Base-by-base conservation (phyloP, 2,797 vertebrate species). In the Onychomys torridus region DNA sequence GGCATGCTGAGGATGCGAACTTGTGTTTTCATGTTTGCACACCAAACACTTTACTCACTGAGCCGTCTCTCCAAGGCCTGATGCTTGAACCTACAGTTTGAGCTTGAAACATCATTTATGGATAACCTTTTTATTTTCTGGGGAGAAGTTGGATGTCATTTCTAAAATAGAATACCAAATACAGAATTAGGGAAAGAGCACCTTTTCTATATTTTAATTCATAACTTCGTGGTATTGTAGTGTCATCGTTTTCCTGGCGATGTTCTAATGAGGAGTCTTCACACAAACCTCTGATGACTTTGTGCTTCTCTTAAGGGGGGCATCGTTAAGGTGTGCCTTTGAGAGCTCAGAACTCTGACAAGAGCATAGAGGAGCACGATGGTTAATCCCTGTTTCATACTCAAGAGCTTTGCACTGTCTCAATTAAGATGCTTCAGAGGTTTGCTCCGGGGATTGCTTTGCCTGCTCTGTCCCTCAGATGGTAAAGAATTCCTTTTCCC, bases 401-500 rank as follows among this genome's bases (percentile, higher is more conserved):
- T 89, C 81, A 49, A 91, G 59, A 77, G 59, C 90, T 93, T 91
- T 87, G n/a, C 13, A 43, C 69, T 84, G 11, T 88, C 73, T 96
- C 21, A 46, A 75, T 94, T 71, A 61, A 82, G 94, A 94, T 84
- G 52, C 57, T 95, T 96, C 87, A 19, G 0, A 46, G 88, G 77
- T 87, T 86, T 92, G 63, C 85, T 89, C 67, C 90, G 49, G 17
- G 89, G 93, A 90, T 59, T 77, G 55, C 69, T 82, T 93, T 49
- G 5, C 1, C 61, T 86, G 0, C 94, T 97, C 59, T 25, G 0
- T 93, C 94, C 84, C 16, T 83, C 46, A 85, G 90, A 92, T 32
- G 93, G 25, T 52, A 69, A 95, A 96, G 21, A 37, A 67, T 89
- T 94, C 94, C 79, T 69, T 89, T 8, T 2, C 52, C 9, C 16